These are phyloP conservation scores for Drosophila sp. DNA, from an alignment of 1,140 invertebrate genomes.

Conservation along the genomic window DNA sequence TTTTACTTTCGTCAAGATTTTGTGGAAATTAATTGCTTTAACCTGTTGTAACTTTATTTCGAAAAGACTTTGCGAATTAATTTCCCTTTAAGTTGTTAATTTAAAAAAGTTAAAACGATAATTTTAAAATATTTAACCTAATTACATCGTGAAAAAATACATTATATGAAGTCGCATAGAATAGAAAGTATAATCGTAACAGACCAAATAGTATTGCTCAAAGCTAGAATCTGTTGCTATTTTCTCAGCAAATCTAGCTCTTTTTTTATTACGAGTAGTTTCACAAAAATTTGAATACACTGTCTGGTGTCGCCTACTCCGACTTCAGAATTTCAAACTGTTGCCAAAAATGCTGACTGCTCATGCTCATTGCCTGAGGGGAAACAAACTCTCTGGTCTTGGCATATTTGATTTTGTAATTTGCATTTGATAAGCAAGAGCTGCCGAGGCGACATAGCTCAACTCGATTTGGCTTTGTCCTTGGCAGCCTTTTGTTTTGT, in stretches of 20 bases:
- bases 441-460: conserved; percentile 32
- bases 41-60: too few species aligned
- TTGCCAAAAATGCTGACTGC: conserved; percentile 39
- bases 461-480: conserved; percentile 46
- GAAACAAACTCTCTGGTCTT: conserved; percentile 26
- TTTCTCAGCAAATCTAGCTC: not conserved
- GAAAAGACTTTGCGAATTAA: too few species aligned
- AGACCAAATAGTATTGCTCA: too few species aligned
- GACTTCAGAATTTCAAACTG: conserved; percentile 15
- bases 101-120: too few species aligned
- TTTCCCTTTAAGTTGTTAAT: too few species aligned
- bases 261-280: not conserved
- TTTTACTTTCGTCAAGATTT: too few species aligned
- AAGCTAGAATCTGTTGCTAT: too few species aligned
- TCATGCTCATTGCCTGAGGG: conserved; percentile 22
- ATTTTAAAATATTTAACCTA: too few species aligned
- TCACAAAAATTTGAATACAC: not conserved
- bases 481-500: conserved; percentile 70
- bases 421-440: conserved; percentile 76
- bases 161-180: too few species aligned
- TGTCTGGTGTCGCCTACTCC: not conserved
- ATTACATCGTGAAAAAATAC: too few species aligned
- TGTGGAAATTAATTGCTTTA: too few species aligned
- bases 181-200: too few species aligned
- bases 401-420: conserved; percentile 78